Evolutionary conservation across 2,797 vertebrate genomes (phyloP), one percentile per base, ranked within the genome.

Genomic region (Scarus forsteni): DNA sequence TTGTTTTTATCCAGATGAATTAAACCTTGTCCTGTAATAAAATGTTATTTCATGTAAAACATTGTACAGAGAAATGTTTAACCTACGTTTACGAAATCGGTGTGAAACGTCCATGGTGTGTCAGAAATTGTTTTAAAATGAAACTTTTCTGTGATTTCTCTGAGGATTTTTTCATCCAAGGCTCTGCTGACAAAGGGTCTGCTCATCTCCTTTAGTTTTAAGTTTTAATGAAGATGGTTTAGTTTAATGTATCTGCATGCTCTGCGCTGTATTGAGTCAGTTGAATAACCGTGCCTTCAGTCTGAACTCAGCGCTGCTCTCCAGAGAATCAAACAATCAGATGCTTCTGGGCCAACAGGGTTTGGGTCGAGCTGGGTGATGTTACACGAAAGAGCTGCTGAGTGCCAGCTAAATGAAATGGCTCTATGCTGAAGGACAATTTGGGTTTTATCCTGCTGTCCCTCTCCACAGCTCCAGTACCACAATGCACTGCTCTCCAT

Each of bases 401-500:
- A 11, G 72, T 89, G 88, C 88, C 91, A 90, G 49, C 61, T 59
- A 51, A 81, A 84, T 85, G 80, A 93, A 94, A 84, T 80, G 77
- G 77, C 77, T 79, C 66, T 61, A 63, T 71, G 77, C 76, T 10
- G 36, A 73, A 35, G 79, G 75, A 91, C 88, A 90, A 85, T 91
- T 86, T 75, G 42, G 60, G 82, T 85, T 89, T 83, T 86, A 88
- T 86, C 70, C 76, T 5, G 14, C 65, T 66, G 68, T 85, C 80
- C 75, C 88, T 76, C 64, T 64, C 68, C 75, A 81, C 68, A 52
- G 68, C 76, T 83, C 73, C 57, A 59, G 61, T 63, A 46, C 70
- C 62, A 87, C 90, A 90, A 86, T 88, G 77, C 34, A 9, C 66
- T 50, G 56, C 67, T 83, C 73, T 81, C 65, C 40, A 7, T 40